Evolutionary conservation across 1,140 invertebrate genomes (phyloP).

Genomic region (Nilaparvata lugens): DNA sequence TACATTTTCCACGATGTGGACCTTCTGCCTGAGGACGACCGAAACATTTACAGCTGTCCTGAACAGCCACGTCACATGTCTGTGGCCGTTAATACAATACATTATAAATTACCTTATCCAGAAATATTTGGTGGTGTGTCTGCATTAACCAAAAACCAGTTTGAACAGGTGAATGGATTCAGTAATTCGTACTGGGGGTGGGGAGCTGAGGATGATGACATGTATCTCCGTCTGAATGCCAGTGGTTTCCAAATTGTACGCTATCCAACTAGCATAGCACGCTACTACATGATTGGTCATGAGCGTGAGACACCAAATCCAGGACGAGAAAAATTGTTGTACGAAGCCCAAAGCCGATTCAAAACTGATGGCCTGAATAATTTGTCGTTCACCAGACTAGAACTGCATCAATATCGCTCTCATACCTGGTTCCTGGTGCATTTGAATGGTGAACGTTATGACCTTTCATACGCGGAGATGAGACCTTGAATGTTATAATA

Average conservation of each 20-base stretch:
- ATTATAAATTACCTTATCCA: slow-evolving; percentile 59
- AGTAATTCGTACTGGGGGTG: slow-evolving; percentile 89
- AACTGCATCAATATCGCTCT: slow-evolving; percentile 54
- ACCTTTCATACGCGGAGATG: too few species aligned
- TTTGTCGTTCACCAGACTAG: slow-evolving; percentile 68
- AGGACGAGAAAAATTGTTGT: slow-evolving; percentile 71
- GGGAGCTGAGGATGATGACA: slow-evolving; percentile 90
- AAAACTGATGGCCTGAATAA: slow-evolving; percentile 77
- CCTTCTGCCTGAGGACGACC: slow-evolving; percentile 82
- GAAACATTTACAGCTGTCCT: slow-evolving; percentile 85
- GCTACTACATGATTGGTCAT: slow-evolving; percentile 86
- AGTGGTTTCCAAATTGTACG: slow-evolving; percentile 72
- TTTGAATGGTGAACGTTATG: slow-evolving; percentile 34
- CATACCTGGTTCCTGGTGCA: slow-evolving; percentile 72
- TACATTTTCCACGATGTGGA: slow-evolving; percentile 96
- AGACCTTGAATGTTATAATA: too few species aligned
- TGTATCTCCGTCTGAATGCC: slow-evolving; percentile 73
- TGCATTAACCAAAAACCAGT: slow-evolving; percentile 72
- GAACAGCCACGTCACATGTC: slow-evolving; percentile 90
- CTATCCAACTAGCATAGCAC: slow-evolving; percentile 75
- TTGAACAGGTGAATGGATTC: slow-evolving; percentile 77
- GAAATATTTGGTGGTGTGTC: slow-evolving; percentile 85
- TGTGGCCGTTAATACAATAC: slow-evolving; percentile 69
- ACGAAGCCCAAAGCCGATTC: slow-evolving; percentile 70
- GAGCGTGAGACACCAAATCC: slow-evolving; percentile 81